phyloP scores from a whole-genome alignment of 2,888 invertebrate genomes.

The Pterostichus niger region DNA sequence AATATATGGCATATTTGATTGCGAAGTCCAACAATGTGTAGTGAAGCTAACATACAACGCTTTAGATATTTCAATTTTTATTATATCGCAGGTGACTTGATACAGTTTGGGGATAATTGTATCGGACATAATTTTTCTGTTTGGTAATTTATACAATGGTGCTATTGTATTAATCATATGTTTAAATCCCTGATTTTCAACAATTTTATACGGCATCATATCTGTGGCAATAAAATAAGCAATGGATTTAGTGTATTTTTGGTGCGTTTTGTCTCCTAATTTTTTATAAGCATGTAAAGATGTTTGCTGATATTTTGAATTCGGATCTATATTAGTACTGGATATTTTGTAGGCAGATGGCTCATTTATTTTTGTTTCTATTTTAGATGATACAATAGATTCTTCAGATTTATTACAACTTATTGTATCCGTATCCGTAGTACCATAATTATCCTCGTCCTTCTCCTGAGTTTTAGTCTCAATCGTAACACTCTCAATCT shows the following conservation, averaged over 20 bases:
- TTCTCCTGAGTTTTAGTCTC: conserved; percentile 11
- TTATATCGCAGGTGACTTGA: too few relatives aligned
- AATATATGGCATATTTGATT: conserved; percentile 18
- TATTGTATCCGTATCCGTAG: conserved; percentile 3
- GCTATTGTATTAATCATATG: conserved; percentile 22
- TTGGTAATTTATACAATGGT: conserved; percentile 22
- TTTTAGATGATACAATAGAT: conserved; percentile 11
- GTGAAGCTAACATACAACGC: conserved; percentile 22
- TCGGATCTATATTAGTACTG: conserved; percentile 13
- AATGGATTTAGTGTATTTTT: too few relatives aligned
- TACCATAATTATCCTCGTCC: not conserved
- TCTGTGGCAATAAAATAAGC: too few relatives aligned
- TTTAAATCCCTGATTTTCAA: conserved; percentile 22
- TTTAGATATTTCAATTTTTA: conserved; percentile 17
- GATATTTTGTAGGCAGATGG: conserved; percentile 12
- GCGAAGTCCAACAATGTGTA: conserved; percentile 6
- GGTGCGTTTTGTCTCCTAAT: too few relatives aligned
- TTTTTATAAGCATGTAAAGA: conserved; percentile 11
- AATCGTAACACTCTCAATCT: not conserved
- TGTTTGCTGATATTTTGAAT: too few relatives aligned
- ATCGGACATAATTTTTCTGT: conserved; percentile 11
- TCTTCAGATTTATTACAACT: conserved; percentile 26
- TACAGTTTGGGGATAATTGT: too few relatives aligned
- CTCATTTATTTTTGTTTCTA: conserved; percentile 11
- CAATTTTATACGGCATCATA: conserved; percentile 18